A percentile compares a stretch with the other conserved stretches of the same genome.
These are phyloP conservation scores for Tromatobia lineatoria DNA, from an alignment of 2,888 invertebrate genomes.

Conservation along the genomic window DNA sequence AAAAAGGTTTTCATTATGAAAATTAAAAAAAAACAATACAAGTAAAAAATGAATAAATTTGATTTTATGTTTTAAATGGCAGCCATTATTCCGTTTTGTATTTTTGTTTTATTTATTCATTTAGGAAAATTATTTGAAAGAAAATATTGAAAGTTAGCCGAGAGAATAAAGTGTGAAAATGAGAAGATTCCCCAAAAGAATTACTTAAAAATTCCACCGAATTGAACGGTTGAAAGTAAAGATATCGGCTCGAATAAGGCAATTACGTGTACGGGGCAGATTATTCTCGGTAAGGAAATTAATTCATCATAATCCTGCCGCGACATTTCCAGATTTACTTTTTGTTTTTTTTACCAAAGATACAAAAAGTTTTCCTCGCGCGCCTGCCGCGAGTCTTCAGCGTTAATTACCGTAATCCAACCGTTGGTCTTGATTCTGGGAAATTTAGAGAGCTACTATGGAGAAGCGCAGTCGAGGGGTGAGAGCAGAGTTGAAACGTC, in stretches of 20 bases:
- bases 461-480: not conserved
- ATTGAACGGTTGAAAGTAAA: no score
- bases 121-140: no score
- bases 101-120: no score
- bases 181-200: no score
- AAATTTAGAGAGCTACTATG: conserved; percentile 41
- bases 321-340: conserved; percentile 5
- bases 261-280: not conserved
- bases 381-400: conserved; percentile 18
- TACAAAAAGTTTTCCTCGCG: conserved; percentile 1
- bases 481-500: conserved; percentile 41
- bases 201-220: no score
- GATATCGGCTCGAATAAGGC: not conserved
- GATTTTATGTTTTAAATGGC: no score
- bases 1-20: no score
- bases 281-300: not conserved
- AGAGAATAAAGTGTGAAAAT: no score
- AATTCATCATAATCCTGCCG: conserved; percentile 32
- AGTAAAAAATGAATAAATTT: no score
- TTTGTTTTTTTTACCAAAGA: not conserved
- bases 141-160: no score
- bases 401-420: conserved; percentile 62
- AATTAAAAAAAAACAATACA: no score
- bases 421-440: conserved; percentile 50
- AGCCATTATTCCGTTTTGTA: no score